Conservation (phyloP, 2,113 vertebrate genomes). For the Alectura lathami region DNA sequence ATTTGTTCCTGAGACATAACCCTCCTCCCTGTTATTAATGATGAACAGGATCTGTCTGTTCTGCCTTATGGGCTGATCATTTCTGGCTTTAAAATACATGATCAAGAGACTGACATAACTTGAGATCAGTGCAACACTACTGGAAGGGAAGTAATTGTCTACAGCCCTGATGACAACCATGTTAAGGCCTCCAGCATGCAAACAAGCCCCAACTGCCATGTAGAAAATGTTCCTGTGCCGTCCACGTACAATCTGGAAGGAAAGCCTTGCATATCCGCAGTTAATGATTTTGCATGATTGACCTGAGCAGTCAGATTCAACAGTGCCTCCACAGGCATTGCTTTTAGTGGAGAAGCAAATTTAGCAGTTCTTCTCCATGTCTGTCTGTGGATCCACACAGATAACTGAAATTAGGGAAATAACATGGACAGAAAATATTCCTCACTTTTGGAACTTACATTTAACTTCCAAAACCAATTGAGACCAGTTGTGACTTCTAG, state of each 20-base stretch:
- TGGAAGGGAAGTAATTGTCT: neutral
- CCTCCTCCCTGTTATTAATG: neutral
- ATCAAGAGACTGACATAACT: neutral
- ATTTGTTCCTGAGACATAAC: neutral
- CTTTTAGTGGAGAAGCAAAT: neutral
- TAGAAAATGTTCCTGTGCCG: neutral
- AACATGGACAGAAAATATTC: accelerated
- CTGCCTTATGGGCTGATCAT: neutral
- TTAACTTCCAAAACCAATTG: neutral
- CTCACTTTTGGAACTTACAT: neutral
- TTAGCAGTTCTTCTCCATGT: neutral
- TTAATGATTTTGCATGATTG: neutral
- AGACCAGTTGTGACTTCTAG: neutral
- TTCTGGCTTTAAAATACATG: neutral
- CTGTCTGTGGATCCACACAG: neutral
- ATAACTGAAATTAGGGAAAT: neutral
- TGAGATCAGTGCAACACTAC: neutral
- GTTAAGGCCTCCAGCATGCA: neutral
- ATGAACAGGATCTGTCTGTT: neutral
- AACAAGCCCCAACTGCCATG: neutral
- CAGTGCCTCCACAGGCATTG: neutral
- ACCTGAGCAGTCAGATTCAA: neutral
- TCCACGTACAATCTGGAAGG: neutral
- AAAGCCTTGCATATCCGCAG: neutral
- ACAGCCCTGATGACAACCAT: neutral